Percentiles rank a stretch among this genome's conserved stretches.
Conservation (phyloP, 2,888 invertebrate genomes). For the Argyresthia goedartella region DNA sequence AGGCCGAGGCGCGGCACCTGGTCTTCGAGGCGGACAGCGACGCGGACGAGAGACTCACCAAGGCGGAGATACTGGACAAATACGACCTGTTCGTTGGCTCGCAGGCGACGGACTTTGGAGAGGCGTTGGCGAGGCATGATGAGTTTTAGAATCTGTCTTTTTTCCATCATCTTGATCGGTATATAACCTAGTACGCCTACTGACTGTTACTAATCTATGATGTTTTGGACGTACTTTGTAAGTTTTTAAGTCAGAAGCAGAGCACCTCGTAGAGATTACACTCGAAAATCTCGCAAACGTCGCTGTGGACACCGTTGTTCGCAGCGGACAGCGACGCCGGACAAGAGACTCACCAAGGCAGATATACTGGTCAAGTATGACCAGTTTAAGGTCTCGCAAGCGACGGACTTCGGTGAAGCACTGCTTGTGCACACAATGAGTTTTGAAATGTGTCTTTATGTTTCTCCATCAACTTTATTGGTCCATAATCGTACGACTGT, state of each 20-base stretch:
- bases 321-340: conserved; percentile 94
- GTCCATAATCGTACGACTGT: no score
- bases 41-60: conserved; percentile 90
- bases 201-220: no score
- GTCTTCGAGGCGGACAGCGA: conserved; percentile 95
- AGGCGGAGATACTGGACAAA: conserved; percentile 91
- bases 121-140: conserved; percentile 94
- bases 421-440: conserved; percentile 93
- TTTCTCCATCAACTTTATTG: no score
- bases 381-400: conserved; percentile 98
- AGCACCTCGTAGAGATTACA: no score
- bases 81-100: conserved; percentile 99
- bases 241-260: no score
- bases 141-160: conserved; percentile 78
- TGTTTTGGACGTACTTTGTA: no score
- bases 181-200: no score
- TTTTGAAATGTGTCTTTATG: conserved; percentile 71
- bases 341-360: conserved; percentile 88
- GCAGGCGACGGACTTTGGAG: conserved; percentile 99
- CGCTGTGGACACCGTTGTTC: conserved; percentile 68
- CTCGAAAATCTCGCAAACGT: no score
- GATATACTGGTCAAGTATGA: conserved; percentile 97
- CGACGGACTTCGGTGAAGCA: conserved; percentile 99
- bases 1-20: conserved; percentile 95
- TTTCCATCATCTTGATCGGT: no score